phyloP scores from a whole-genome alignment of 2,888 invertebrate species.

The Nemotelus nigrinus region DNA sequence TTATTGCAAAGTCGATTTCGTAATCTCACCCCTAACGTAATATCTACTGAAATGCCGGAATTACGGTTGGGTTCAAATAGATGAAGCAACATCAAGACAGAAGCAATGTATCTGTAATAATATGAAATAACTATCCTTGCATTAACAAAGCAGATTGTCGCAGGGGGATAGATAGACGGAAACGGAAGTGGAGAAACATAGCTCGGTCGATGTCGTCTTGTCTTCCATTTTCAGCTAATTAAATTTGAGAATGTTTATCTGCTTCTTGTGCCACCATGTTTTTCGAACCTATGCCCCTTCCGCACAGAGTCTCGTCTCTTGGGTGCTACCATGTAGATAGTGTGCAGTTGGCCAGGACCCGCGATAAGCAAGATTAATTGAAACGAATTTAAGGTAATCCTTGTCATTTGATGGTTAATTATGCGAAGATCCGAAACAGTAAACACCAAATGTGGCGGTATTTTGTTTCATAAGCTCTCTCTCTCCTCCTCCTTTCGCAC shows the following conservation, averaged over 20 bases:
- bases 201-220: conserved; percentile 13
- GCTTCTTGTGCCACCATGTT: conserved; percentile 3
- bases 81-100: no score
- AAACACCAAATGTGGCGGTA: conserved; percentile 35
- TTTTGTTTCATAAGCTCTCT: conserved; percentile 23
- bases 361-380: conserved; percentile 41
- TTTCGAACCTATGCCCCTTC: not conserved
- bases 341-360: not conserved
- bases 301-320: not conserved
- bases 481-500: not conserved
- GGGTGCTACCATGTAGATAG: not conserved
- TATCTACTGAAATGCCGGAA: not conserved
- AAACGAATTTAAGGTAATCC: conserved; percentile 38
- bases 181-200: not conserved
- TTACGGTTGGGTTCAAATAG: not conserved
- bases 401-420: conserved; percentile 41
- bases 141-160: conserved; percentile 19
- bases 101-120: not conserved
- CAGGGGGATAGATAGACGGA: not conserved
- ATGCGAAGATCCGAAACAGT: conserved; percentile 37
- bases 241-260: conserved; percentile 26
- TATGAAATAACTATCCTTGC: conserved; percentile 24
- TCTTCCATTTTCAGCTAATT: conserved; percentile 38
- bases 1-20: no score
- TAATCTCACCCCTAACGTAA: not conserved